Evolutionary conservation across 1,140 invertebrate genomes (phyloP).

Genomic region (Cyclargus thomasi): DNA sequence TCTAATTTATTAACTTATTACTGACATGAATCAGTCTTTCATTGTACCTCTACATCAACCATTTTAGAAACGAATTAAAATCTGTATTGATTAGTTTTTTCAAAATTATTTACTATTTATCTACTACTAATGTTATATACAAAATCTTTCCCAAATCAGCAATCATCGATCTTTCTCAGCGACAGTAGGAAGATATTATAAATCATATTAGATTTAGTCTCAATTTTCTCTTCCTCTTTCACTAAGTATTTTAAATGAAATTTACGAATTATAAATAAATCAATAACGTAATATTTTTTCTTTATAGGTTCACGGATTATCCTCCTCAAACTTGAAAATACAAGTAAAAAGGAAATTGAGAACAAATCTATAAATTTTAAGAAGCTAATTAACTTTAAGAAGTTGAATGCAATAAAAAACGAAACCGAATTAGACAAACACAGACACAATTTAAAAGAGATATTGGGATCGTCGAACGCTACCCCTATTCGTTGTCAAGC

Average conservation of each 20-base stretch:
- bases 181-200: too few species aligned
- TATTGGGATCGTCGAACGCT: constrained; percentile 42
- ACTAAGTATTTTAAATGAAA: not conserved
- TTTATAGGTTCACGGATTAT: constrained; percentile 9
- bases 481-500: constrained; percentile 37
- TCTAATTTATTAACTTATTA: too few species aligned
- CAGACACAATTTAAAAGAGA: constrained; percentile 34
- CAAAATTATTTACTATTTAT: too few species aligned
- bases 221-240: not conserved
- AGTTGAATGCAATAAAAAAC: constrained; percentile 9
- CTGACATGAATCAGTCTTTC: too few species aligned
- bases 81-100: too few species aligned
- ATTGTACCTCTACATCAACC: too few species aligned
- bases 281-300: constrained; percentile 11
- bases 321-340: constrained; percentile 4
- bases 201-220: too few species aligned
- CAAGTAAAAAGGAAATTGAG: constrained; percentile 9
- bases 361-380: constrained; percentile 11
- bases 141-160: too few species aligned
- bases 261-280: not conserved
- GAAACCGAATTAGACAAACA: constrained; percentile 22
- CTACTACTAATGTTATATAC: too few species aligned
- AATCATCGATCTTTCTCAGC: too few species aligned
- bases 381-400: constrained; percentile 1
- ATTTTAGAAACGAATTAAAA: too few species aligned